Base-by-base conservation (phyloP, 2,888 invertebrate species). In the Cheilosia grossa region DNA sequence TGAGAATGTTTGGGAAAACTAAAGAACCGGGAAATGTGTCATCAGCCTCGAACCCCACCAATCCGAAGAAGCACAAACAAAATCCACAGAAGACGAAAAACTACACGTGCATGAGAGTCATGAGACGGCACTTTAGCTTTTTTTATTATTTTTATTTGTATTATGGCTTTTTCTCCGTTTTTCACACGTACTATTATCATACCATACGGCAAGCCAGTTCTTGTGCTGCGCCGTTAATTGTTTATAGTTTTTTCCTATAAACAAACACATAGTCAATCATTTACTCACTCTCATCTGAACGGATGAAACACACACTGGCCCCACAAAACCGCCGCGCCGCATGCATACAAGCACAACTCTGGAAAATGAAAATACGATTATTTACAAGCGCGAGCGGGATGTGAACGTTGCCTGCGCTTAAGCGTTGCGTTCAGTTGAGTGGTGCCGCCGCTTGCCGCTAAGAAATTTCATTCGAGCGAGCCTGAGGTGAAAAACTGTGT, bases 31-130 rank as follows among this genome's bases (percentile, higher is more conserved):
- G 49, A 70, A 70, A 70, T 70, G 70, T 70, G 70, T 59, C 69
- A 69, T 67, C 69, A 70, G 56, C 33, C 56, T 56, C 42, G 5
- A 58, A 54, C 42, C 42, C 17, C 9, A 56, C 21, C 4, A 19
- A 27, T 1, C 21, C 17, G 15, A 47, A 24, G 19, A 19, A 19
- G 13, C 5, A 17, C 27, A 27, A 27, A 66, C 15, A 61, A 21
- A 59, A 51, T n/a, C n/a, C 21, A 44, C 27, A 30, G 1, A 19
- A 58, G 13, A 42, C 42, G 53, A 47, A 73, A 51, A 73, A 73
- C 33, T 54, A 73, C 73, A 73, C 73, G 73, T 73, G 73, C 61
- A 73, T 63, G 44, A 54, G 51, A 58, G 24, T 19, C 61, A 73
- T 63, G 44, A 63, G 51, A 58, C 49, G 30, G 19, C 44, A 53